phyloP scores from a whole-genome alignment of 2,113 vertebrate genomes.

The Barnardius zonarius region DNA sequence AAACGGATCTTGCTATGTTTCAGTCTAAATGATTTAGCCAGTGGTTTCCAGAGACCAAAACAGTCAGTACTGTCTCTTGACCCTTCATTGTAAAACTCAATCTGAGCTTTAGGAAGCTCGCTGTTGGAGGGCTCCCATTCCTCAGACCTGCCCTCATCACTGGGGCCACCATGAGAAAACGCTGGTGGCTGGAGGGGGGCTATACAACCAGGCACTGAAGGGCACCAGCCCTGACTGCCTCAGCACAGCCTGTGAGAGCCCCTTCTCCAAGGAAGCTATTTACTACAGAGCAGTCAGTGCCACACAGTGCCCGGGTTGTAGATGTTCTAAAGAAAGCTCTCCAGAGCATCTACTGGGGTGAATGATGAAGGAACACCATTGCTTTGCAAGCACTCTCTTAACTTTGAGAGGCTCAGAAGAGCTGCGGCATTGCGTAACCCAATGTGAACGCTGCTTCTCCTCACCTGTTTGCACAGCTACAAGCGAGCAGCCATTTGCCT shows the following conservation, averaged over 20 bases:
- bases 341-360: neutral
- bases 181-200: rapidly evolving
- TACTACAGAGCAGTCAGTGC: neutral
- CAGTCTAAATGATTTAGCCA: neutral
- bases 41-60: neutral
- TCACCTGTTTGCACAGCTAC: neutral
- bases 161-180: neutral
- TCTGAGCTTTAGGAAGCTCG: neutral
- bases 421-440: neutral
- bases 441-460: neutral
- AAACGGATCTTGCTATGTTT: neutral
- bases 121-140: neutral
- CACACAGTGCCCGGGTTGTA: neutral
- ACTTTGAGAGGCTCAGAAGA: neutral
- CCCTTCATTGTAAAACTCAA: neutral
- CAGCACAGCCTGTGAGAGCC: neutral
- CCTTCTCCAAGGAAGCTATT: neutral
- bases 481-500: neutral
- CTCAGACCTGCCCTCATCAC: rapidly evolving
- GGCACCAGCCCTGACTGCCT: neutral
- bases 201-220: rapidly evolving
- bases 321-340: neutral
- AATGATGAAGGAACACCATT: neutral
- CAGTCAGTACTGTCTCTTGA: neutral
- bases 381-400: neutral